A percentile compares a stretch with the other conserved stretches of the same genome.
These are phyloP conservation scores for Chauna torquata DNA, from an alignment of 2,113 vertebrate species.

Conservation along the genomic window DNA sequence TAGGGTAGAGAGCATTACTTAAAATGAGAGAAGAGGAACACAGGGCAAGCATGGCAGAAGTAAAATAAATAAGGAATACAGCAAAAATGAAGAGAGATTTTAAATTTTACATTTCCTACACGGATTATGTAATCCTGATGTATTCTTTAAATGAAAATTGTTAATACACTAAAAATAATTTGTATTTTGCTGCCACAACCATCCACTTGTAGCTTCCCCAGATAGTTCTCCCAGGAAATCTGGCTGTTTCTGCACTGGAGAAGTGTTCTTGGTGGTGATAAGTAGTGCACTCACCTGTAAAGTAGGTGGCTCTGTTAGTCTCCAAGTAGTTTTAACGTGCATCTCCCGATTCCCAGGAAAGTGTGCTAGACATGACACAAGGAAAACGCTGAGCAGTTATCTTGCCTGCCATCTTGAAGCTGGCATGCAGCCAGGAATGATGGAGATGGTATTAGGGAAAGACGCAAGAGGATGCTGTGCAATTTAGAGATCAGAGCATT, in stretches of 20 bases:
- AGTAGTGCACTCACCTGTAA: background rate
- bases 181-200: background rate
- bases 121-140: background rate
- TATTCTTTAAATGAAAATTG: background rate
- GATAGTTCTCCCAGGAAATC: background rate
- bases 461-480: background rate
- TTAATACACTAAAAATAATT: background rate
- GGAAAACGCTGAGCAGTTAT: background rate
- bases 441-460: background rate
- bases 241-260: background rate
- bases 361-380: background rate
- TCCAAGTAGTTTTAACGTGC: background rate
- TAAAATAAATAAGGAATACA: background rate
- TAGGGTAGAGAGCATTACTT: background rate
- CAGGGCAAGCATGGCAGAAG: background rate
- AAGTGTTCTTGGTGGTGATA: background rate
- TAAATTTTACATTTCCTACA: background rate
- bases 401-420: background rate
- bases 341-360: background rate
- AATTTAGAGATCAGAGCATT: background rate
- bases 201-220: background rate
- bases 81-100: background rate
- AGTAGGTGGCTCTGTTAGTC: background rate
- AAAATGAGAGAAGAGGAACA: background rate
- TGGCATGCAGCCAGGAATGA: background rate